Percentiles rank a stretch among this genome's conserved stretches.
Evolutionary conservation across 1,140 invertebrate genomes (phyloP).

Genomic region (Euura saliciscinereae): DNA sequence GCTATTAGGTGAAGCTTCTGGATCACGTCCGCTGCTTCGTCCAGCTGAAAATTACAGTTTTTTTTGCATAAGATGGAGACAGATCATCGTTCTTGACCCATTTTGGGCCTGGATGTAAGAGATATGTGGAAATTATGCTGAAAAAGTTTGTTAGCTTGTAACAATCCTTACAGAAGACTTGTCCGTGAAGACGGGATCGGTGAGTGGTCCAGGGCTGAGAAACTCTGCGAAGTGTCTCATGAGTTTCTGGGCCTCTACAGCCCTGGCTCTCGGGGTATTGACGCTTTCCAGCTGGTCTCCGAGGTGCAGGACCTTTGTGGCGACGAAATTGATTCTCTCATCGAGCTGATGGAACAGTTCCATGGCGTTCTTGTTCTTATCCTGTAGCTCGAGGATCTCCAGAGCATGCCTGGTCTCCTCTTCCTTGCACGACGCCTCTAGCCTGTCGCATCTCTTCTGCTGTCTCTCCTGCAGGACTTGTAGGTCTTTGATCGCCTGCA

Average conservation of each 20-base stretch:
- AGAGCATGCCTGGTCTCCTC: conserved; percentile 85
- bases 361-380: conserved; percentile 87
- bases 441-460: conserved; percentile 84
- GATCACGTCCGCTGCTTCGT: conserved; percentile 98
- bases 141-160: conserved; percentile 25
- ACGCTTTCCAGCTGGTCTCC: conserved; percentile 97
- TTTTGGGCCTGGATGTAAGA: no score
- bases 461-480: conserved; percentile 83
- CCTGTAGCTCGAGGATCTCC: conserved; percentile 82
- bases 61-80: conserved; percentile 17
- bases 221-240: conserved; percentile 96
- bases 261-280: conserved; percentile 90
- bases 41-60: conserved; percentile 67
- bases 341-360: conserved; percentile 91
- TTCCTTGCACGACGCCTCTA: conserved; percentile 83
- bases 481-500: conserved; percentile 85
- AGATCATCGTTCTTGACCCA: not conserved
- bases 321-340: conserved; percentile 95
- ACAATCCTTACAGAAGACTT: conserved; percentile 72
- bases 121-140: conserved; percentile 13
- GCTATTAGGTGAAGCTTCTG: conserved; percentile 96
- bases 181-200: conserved; percentile 88
- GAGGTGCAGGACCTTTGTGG: conserved; percentile 95
- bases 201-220: conserved; percentile 82
- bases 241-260: conserved; percentile 92